Conservation (phyloP, 1,140 invertebrate species). For the Periplaneta americana region DNA sequence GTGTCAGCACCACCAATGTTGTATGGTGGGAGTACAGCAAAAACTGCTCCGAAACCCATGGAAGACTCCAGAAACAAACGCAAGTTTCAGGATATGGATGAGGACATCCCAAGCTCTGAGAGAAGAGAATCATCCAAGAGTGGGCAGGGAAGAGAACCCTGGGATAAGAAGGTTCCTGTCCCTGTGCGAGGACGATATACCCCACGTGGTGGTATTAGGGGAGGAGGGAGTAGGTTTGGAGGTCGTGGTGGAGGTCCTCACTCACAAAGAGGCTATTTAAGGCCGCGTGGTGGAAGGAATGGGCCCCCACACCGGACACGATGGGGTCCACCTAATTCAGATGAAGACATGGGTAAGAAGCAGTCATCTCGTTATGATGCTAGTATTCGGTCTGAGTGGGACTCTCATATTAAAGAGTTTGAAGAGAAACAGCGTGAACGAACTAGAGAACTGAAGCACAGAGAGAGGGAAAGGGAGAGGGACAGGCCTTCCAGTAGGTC, state of each 20-base stretch:
- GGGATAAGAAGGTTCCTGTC: constrained; percentile 6
- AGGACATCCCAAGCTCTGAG: neutral
- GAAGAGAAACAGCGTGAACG: constrained; percentile 1
- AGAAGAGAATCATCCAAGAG: neutral
- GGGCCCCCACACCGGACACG: neutral
- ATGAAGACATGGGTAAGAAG: neutral
- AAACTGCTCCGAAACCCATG: neutral
- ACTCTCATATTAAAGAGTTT: constrained; percentile 1
- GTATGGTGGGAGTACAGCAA: neutral
- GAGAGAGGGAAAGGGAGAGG: neutral
- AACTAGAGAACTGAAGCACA: neutral
- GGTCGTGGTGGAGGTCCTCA: neutral
- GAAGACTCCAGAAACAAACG: neutral
- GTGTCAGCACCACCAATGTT: neutral
- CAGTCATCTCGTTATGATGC: neutral
- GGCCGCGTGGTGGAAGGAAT: neutral
- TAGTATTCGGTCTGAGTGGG: constrained; percentile 2
- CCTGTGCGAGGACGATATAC: neutral
- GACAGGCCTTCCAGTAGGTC: neutral
- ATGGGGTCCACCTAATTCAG: neutral
- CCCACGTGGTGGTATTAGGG: neutral
- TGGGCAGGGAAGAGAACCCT: neutral
- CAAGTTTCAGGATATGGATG: neutral
- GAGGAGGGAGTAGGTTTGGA: neutral
- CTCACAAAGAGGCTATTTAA: neutral